Conservation (phyloP, 2,113 vertebrate species). For the Mesitornis unicolor region DNA sequence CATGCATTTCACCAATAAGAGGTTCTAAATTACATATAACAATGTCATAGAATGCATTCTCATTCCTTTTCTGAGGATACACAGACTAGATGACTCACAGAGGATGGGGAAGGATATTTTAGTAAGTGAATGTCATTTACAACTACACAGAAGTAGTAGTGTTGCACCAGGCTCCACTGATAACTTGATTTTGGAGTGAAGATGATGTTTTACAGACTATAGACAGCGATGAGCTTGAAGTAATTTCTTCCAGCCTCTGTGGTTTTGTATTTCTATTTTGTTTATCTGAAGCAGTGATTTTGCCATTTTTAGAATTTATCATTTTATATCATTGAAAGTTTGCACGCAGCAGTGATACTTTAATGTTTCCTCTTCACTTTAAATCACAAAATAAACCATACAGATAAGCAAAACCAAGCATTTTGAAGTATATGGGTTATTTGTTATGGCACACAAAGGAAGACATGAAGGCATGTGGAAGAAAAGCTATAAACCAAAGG, state of each 20-base stretch:
- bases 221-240: neutral
- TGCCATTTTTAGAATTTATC: neutral
- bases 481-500: neutral
- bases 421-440: neutral
- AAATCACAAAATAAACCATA: neutral
- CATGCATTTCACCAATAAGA: neutral
- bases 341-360: neutral
- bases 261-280: neutral
- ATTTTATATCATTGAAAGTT: neutral
- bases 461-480: neutral
- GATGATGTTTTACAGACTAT: neutral
- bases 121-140: neutral
- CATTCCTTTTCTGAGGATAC: neutral
- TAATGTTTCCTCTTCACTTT: neutral
- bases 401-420: neutral
- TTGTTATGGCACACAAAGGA: neutral
- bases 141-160: neutral
- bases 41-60: neutral
- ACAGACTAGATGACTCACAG: neutral
- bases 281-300: neutral
- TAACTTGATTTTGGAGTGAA: neutral
- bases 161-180: neutral
- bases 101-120: neutral
- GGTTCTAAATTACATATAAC: neutral
- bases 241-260: neutral